Percentiles rank a stretch among this genome's conserved stretches.
Evolutionary conservation across 2,113 vertebrate genomes (phyloP).

Genomic region (Abramis brama): DNA sequence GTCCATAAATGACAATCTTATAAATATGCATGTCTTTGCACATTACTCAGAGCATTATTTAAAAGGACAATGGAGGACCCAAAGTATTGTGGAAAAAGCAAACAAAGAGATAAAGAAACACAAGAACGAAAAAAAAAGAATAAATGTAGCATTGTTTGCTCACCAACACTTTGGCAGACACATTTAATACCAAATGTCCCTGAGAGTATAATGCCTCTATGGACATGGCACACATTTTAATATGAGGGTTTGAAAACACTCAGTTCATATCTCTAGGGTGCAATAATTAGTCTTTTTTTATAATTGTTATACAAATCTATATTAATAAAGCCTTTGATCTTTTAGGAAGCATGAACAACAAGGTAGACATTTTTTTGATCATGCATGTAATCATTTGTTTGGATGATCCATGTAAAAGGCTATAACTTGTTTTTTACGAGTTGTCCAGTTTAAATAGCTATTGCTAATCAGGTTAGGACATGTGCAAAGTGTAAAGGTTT

Average conservation of each 20-base stretch:
- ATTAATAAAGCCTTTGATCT: conserved; percentile 19
- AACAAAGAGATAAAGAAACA: not conserved
- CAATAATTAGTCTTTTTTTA: conserved; percentile 3
- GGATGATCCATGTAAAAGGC: not conserved
- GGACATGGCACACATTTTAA: conserved; percentile 31
- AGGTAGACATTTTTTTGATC: conserved; percentile 11
- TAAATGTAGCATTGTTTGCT: not conserved
- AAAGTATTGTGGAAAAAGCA: not conserved
- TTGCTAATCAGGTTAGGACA: not conserved
- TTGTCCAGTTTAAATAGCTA: not conserved
- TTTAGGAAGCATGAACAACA: not conserved
- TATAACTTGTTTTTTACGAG: not conserved
- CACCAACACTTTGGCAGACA: not conserved
- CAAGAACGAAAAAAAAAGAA: not conserved
- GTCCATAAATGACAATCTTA: not conserved
- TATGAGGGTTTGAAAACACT: conserved; percentile 22
- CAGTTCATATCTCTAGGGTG: not conserved
- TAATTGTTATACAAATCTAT: conserved; percentile 8
- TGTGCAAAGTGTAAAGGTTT: conserved; percentile 43
- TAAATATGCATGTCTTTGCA: not conserved
- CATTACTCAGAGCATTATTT: not conserved
- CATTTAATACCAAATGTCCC: conserved; percentile 9
- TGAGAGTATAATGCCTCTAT: conserved; percentile 20
- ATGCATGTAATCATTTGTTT: conserved; percentile 6
- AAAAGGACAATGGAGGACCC: not conserved